Percentiles rank a stretch among this genome's conserved stretches.
Evolutionary conservation across 2,113 vertebrate genomes (phyloP).

Genomic region (Thryonomys swinderianus): DNA sequence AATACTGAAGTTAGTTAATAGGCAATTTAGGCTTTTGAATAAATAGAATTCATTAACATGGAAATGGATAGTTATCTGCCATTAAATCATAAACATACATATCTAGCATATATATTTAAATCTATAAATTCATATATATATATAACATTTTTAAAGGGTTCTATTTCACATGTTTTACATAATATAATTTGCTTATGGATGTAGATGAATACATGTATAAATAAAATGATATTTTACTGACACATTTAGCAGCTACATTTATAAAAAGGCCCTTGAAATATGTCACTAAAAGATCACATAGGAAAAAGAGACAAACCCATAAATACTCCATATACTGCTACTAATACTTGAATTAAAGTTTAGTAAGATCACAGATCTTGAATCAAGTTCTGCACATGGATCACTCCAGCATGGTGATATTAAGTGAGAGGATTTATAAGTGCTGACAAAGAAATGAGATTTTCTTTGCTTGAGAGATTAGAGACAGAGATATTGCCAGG

Average conservation of each 20-base stretch:
- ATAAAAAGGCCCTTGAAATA: background rate
- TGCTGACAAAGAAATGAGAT: background rate
- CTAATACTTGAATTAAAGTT: conserved; percentile 5
- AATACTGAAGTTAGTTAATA: conserved; percentile 8
- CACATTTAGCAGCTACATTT: background rate
- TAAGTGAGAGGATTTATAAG: background rate
- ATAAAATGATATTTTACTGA: background rate
- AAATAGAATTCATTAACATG: conserved; percentile 17
- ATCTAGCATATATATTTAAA: background rate
- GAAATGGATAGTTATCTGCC: background rate
- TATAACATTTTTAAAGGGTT: background rate
- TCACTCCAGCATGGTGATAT: background rate
- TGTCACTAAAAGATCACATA: background rate
- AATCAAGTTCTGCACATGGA: background rate
- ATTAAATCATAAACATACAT: background rate
- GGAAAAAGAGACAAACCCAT: background rate
- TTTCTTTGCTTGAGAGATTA: background rate
- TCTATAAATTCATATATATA: background rate
- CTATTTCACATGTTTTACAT: conserved; percentile 29
- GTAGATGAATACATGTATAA: background rate
- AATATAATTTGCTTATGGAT: background rate
- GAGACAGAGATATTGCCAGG: background rate
- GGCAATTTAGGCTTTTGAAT: background rate
- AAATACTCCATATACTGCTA: background rate
- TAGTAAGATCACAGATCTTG: background rate